Conservation (phyloP, 2,113 vertebrate genomes). For the Solea senegalensis region DNA sequence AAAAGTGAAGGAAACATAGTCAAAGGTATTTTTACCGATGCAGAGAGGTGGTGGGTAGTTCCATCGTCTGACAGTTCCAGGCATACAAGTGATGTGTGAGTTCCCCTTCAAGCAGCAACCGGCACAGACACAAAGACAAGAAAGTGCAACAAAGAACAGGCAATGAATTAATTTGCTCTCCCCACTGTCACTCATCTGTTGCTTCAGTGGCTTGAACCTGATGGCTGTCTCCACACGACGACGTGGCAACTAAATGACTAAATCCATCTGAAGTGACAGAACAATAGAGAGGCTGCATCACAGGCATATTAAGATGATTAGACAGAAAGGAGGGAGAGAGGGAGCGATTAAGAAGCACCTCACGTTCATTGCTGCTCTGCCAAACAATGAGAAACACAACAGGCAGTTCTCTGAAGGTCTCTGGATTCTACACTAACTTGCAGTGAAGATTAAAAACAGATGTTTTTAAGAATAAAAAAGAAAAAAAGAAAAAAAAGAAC, state of each 20-base stretch:
- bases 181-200: constrained; percentile 45
- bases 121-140: constrained; percentile 27
- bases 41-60: constrained; percentile 97
- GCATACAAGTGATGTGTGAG: constrained; percentile 98
- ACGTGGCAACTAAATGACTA: constrained; percentile 30
- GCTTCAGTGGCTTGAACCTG: constrained; percentile 45
- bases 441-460: neutral
- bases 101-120: constrained; percentile 85
- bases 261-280: constrained; percentile 51
- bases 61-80: constrained; percentile 94
- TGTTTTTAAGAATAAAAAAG: too few species aligned
- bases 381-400: constrained; percentile 1
- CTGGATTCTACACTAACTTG: neutral
- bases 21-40: constrained; percentile 84
- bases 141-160: constrained; percentile 32
- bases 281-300: constrained; percentile 25
- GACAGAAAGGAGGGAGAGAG: constrained; percentile 4
- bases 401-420: neutral
- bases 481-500: too few species aligned
- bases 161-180: constrained; percentile 39
- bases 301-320: constrained; percentile 31
- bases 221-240: constrained; percentile 38
- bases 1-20: too few species aligned
- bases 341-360: constrained; percentile 5
- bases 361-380: neutral